A percentile compares a stretch with the other conserved stretches of the same genome.
These are phyloP conservation scores for Trissolcus brochymenae DNA, from an alignment of 2,888 invertebrate species.

Conservation along the genomic window DNA sequence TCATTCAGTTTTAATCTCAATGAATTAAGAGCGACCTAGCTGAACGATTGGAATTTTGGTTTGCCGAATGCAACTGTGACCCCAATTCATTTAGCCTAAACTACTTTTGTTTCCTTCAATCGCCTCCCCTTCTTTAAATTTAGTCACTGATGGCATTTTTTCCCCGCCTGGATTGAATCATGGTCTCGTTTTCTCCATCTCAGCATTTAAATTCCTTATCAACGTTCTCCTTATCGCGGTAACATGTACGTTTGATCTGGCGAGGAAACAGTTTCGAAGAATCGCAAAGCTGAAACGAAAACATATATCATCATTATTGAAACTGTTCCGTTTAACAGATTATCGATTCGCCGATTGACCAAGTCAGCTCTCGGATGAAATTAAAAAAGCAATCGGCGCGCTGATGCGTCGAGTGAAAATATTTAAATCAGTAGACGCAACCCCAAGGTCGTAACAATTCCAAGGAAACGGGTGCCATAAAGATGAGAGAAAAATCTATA, in stretches of 20 bases:
- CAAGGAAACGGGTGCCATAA: no score
- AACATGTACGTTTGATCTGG: no score
- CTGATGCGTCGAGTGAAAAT: background rate
- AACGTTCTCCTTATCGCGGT: no score
- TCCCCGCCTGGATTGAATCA: no score
- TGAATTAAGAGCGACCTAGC: constrained; percentile 1
- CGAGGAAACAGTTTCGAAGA: no score
- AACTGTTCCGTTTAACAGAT: constrained; percentile 9
- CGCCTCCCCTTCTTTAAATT: no score
- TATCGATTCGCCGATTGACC: background rate
- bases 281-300: constrained; percentile 13
- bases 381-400: background rate
- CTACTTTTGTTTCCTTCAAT: background rate
- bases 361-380: background rate
- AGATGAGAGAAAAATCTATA: no score
- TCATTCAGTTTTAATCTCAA: constrained; percentile 5
- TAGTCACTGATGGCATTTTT: no score
- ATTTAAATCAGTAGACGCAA: no score
- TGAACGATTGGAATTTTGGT: constrained; percentile 8
- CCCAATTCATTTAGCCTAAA: background rate
- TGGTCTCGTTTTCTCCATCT: no score
- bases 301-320: constrained; percentile 9
- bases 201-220: no score
- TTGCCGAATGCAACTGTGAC: background rate
- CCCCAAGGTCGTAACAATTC: no score